phyloP scores from a whole-genome alignment of 2,888 invertebrate genomes.

The Eudemis profundana region DNA sequence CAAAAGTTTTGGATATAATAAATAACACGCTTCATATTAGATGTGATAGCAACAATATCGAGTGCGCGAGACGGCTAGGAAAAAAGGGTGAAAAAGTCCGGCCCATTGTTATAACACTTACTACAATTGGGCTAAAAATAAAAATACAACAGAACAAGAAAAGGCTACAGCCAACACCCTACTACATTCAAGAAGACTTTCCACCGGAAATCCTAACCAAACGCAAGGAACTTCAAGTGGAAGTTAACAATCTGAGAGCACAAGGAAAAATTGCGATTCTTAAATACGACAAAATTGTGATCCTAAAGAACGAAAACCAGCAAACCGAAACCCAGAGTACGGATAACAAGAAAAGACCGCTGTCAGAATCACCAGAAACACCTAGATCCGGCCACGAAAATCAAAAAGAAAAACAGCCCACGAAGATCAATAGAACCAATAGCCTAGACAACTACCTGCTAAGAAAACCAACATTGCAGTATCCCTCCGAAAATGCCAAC shows the following conservation, averaged over 20 bases:
- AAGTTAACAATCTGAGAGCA: conserved; percentile 44
- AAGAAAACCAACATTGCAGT: conserved; percentile 2
- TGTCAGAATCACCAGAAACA: no score
- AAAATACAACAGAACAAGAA: conserved; percentile 44
- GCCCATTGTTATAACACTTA: conserved; percentile 46
- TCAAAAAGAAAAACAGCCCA: not conserved
- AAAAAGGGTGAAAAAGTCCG: conserved; percentile 46
- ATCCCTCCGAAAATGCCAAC: not conserved
- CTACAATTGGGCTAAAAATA: conserved; percentile 43
- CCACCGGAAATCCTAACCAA: conserved; percentile 14
- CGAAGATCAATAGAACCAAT: conserved; percentile 6
- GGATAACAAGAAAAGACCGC: conserved; percentile 3
- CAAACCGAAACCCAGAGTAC: not conserved
- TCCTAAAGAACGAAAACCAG: not conserved
- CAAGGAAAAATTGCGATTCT: conserved; percentile 45
- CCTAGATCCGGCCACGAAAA: not conserved
- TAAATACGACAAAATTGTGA: conserved; percentile 45
- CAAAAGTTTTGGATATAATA: conserved; percentile 53
- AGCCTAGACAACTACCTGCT: not conserved
- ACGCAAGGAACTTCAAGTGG: conserved; percentile 5
- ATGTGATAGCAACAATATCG: conserved; percentile 30
- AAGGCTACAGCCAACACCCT: conserved; percentile 41
- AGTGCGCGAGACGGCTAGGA: conserved; percentile 5
- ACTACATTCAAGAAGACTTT: conserved; percentile 48
- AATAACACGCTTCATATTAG: conserved; percentile 44